Evolutionary conservation across 2,797 vertebrate genomes (phyloP).

Genomic region (Tympanoctomys barrerae): DNA sequence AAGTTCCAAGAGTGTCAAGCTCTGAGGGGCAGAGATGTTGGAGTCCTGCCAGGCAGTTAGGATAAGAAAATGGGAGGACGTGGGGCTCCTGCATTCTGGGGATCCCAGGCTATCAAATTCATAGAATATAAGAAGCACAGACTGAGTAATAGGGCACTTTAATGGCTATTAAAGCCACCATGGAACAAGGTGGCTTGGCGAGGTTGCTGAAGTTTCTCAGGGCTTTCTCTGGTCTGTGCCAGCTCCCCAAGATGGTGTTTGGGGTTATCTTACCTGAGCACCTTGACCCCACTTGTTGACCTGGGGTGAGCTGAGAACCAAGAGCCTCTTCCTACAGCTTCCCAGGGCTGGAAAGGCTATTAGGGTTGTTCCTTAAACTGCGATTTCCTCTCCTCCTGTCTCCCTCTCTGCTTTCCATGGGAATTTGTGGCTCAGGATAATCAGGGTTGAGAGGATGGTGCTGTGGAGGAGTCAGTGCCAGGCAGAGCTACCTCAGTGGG

Average conservation of each 20-base stretch:
- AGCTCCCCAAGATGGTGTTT: not conserved
- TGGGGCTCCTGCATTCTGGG: not conserved
- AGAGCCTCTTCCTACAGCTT: not conserved
- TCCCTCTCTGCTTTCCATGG: slow-evolving; percentile 60
- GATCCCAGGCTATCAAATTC: not conserved
- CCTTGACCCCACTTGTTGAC: not conserved
- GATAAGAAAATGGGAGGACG: not conserved
- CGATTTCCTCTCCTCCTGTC: not conserved
- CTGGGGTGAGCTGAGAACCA: not conserved
- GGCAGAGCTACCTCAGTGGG: not conserved
- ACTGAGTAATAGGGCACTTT: not conserved
- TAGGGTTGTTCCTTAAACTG: slow-evolving; percentile 23
- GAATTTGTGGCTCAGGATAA: slow-evolving; percentile 1
- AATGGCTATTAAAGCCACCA: not conserved
- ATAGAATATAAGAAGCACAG: not conserved
- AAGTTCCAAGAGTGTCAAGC: not conserved
- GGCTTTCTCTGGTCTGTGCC: not conserved
- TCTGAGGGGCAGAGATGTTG: not conserved
- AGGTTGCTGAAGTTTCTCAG: not conserved
- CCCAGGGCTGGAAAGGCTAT: not conserved
- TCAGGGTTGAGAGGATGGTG: not conserved
- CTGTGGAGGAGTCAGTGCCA: not conserved
- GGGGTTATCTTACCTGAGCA: not conserved
- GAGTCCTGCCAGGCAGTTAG: not conserved
- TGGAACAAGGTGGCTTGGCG: not conserved